Evolutionary conservation across 2,113 vertebrate species (phyloP).

Genomic region (Andinoacara biseriatus): DNA sequence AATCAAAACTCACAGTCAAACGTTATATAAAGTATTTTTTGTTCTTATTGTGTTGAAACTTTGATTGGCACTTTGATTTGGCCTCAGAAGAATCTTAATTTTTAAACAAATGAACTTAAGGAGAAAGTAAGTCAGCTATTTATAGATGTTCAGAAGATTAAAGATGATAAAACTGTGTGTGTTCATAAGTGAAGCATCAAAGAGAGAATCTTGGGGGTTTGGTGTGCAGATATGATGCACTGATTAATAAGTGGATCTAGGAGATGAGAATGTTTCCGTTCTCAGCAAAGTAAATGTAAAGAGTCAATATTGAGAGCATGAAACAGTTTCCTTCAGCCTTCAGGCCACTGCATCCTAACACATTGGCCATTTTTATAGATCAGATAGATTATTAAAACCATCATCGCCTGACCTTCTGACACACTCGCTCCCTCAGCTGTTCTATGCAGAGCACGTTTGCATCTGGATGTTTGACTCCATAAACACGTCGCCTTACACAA

Average conservation of each 20-base stretch:
- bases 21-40: not conserved
- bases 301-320: not conserved
- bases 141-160: not conserved
- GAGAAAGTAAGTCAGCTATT: not conserved
- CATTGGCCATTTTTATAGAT: conserved; percentile 13
- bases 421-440: not conserved
- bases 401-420: conserved; percentile 35
- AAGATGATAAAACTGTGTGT: not conserved
- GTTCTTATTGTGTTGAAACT: not conserved
- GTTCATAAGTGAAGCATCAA: not conserved
- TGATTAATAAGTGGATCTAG: conserved; percentile 9
- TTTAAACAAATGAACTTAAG: not conserved
- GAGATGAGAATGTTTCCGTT: conserved; percentile 16
- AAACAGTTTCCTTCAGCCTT: not conserved
- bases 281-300: not conserved
- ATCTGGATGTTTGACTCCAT: conserved; percentile 29
- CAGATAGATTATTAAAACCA: conserved; percentile 43
- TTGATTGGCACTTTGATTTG: not conserved
- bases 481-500: conserved; percentile 14
- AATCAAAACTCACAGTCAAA: not conserved
- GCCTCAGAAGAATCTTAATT: not conserved
- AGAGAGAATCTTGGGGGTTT: not conserved
- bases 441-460: conserved; percentile 37
- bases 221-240: not conserved
- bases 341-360: not conserved